A percentile compares a stretch with the other conserved stretches of the same genome.
phyloP scores from a whole-genome alignment of 2,888 invertebrate genomes.

The Schizotus pectinicornis region DNA sequence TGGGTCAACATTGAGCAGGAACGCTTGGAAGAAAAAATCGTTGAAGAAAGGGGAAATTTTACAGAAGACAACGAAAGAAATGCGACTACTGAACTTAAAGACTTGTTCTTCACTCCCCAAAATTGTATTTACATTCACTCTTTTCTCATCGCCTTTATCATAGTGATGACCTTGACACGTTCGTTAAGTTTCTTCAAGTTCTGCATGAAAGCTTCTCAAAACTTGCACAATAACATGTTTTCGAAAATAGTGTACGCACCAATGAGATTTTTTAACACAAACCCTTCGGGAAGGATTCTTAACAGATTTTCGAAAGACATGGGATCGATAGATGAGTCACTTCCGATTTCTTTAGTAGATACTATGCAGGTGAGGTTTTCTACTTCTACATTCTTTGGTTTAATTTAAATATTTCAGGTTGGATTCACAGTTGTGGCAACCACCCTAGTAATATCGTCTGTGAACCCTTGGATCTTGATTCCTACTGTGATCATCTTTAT shows the following conservation, averaged over 20 bases:
- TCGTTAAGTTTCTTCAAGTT: conserved; percentile 61
- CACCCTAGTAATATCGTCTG: conserved; percentile 57
- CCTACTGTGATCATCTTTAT: no score
- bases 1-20: conserved; percentile 32
- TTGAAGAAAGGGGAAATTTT: no score
- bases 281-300: conserved; percentile 66
- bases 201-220: conserved; percentile 61
- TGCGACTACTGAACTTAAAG: conserved; percentile 41
- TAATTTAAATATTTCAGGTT: conserved; percentile 63
- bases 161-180: conserved; percentile 57
- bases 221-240: conserved; percentile 61
- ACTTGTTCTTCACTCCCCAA: conserved; percentile 29
- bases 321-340: conserved; percentile 61
- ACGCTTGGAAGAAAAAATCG: conserved; percentile 4
- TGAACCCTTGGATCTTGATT: no score
- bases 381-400: no score
- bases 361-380: conserved; percentile 36
- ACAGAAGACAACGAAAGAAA: conserved; percentile 53
- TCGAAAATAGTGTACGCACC: conserved; percentile 64
- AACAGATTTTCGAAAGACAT: conserved; percentile 74
- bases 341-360: conserved; percentile 60
- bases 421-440: conserved; percentile 70
- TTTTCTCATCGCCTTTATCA: conserved; percentile 43
- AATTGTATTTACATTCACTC: conserved; percentile 54
- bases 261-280: conserved; percentile 70